phyloP scores from a whole-genome alignment of 1,140 invertebrate genomes.

The Drosophila obscura region DNA sequence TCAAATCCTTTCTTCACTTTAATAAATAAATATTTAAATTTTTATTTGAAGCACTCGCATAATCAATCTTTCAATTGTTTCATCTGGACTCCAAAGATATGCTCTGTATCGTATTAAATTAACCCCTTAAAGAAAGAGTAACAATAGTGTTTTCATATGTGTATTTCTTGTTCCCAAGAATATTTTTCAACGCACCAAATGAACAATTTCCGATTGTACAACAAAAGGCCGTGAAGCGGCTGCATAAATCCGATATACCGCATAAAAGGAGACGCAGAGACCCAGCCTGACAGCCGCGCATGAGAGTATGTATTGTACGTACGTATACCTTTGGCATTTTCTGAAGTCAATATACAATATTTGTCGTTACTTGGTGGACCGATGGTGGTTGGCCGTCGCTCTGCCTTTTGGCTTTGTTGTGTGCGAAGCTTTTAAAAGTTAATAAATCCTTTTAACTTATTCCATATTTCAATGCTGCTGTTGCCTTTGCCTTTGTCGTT shows the following conservation, averaged over 20 bases:
- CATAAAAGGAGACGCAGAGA: conserved; percentile 21
- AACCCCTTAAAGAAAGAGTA: too few species aligned
- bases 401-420: conserved; percentile 68
- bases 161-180: neutral
- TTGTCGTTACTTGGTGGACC: conserved; percentile 35
- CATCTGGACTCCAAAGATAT: too few species aligned
- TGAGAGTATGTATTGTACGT: neutral
- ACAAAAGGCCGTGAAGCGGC: conserved; percentile 27
- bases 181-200: conserved; percentile 11
- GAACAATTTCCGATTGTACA: conserved; percentile 34
- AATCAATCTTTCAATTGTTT: too few species aligned
- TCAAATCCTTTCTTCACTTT: too few species aligned
- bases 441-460: conserved; percentile 82
- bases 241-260: conserved; percentile 22
- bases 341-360: conserved; percentile 42
- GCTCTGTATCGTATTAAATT: too few species aligned
- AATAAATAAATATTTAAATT: too few species aligned
- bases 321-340: conserved; percentile 30
- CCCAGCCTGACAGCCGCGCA: conserved; percentile 28
- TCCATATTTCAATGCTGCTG: conserved; percentile 74
- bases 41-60: too few species aligned
- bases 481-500: conserved; percentile 20
- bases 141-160: too few species aligned
- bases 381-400: conserved; percentile 25
- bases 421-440: conserved; percentile 79